Conservation (phyloP, 2,888 invertebrate genomes). For the Patella pellucida region DNA sequence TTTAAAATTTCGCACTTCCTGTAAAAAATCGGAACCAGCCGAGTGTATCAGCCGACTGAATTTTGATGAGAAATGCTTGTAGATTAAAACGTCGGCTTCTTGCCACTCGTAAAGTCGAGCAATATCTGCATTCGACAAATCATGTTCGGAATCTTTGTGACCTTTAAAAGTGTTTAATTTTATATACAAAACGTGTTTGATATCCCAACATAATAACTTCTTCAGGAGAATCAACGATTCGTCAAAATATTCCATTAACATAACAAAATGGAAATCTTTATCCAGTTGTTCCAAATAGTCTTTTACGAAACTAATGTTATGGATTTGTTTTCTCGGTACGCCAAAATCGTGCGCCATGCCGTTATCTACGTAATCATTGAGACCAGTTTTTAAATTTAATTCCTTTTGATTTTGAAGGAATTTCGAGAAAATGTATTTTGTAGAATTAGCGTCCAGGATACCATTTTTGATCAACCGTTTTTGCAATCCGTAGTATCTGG, state of each 20-base stretch:
- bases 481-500: slow-evolving; percentile 45
- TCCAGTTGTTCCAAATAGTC: slow-evolving; percentile 46
- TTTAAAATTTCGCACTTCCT: slow-evolving; percentile 40
- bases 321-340: background rate
- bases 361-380: background rate
- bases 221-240: slow-evolving; percentile 64
- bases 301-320: slow-evolving; percentile 25
- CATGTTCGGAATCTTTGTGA: slow-evolving; percentile 29
- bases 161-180: slow-evolving; percentile 40
- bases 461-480: slow-evolving; percentile 18
- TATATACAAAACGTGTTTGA: slow-evolving; percentile 58
- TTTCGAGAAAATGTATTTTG: slow-evolving; percentile 11
- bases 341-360: slow-evolving; percentile 17
- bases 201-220: slow-evolving; percentile 58
- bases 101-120: slow-evolving; percentile 45
- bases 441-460: background rate
- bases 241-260: slow-evolving; percentile 64
- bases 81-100: slow-evolving; percentile 53
- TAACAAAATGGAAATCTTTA: slow-evolving; percentile 53
- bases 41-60: slow-evolving; percentile 41
- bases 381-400: slow-evolving; percentile 6
- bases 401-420: slow-evolving; percentile 11
- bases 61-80: slow-evolving; percentile 49
- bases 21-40: slow-evolving; percentile 32
- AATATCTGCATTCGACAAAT: slow-evolving; percentile 35